Conservation (phyloP, 1,140 invertebrate genomes). For the Gonatopus flavifemur region DNA sequence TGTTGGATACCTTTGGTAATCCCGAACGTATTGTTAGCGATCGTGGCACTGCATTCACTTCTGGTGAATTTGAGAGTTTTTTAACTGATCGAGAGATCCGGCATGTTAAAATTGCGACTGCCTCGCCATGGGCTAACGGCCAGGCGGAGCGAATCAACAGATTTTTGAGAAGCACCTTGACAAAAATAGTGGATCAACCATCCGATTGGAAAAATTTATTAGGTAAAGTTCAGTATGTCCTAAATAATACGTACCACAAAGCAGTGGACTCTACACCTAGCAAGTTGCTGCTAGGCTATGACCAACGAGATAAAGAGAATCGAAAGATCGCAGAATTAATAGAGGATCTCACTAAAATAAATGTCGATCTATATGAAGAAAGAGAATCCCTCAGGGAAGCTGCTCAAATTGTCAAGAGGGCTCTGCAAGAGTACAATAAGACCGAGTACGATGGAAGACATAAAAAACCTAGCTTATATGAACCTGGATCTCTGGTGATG, state of each 20-base stretch:
- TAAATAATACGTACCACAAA: slow-evolving; percentile 4
- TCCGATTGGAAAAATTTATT: not conserved
- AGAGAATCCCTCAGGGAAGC: not conserved
- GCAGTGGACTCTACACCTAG: not conserved
- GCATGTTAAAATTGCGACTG: not conserved
- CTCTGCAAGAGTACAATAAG: not conserved
- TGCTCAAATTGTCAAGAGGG: not conserved
- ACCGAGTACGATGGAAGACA: not conserved
- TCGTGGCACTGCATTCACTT: not conserved
- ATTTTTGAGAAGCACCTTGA: too few relatives aligned
- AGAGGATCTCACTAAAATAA: not conserved
- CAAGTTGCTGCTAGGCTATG: slow-evolving; percentile 1
- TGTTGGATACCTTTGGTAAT: not conserved
- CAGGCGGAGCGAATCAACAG: not conserved
- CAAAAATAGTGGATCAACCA: not conserved
- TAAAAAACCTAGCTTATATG: not conserved
- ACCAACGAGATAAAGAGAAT: not conserved
- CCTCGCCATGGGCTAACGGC: not conserved
- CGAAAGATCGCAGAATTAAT: not conserved
- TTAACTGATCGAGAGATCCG: not conserved
- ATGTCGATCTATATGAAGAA: not conserved
- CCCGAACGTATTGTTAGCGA: not conserved
- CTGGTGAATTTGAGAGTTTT: not conserved
- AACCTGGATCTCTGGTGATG: not conserved
- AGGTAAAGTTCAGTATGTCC: not conserved